phyloP scores from a whole-genome alignment of 2,888 invertebrate species.

The Volucella zonaria region DNA sequence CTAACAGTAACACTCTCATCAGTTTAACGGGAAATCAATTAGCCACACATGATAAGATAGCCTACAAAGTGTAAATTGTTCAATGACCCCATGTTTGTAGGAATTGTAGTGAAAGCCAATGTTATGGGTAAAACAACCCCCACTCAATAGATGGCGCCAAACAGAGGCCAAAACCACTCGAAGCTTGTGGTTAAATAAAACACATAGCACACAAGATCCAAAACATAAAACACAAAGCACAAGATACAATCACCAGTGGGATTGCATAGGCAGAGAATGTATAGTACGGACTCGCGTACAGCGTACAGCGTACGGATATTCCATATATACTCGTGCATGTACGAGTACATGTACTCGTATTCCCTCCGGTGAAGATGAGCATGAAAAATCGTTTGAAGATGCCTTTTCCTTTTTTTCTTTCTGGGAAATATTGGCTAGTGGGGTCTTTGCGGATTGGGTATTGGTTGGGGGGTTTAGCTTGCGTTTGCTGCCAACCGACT shows the following conservation, averaged over 20 bases:
- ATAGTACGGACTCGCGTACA: too few relatives aligned
- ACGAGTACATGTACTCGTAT: constrained; percentile 27
- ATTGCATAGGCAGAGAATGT: neutral
- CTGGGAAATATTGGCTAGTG: constrained; percentile 21
- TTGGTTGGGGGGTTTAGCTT: constrained; percentile 8
- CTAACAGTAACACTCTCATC: neutral
- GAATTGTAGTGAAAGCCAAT: constrained; percentile 23
- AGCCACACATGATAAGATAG: constrained; percentile 12
- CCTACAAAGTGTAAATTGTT: constrained; percentile 34
- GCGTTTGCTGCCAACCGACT: neutral
- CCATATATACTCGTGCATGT: neutral
- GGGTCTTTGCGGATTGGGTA: too few relatives aligned
- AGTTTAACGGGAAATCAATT: constrained; percentile 11
- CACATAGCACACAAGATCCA: constrained; percentile 15
- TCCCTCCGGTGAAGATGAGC: constrained; percentile 63
- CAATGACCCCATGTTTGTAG: constrained; percentile 31
- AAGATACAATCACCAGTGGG: neutral
- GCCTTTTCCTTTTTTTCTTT: constrained; percentile 49
- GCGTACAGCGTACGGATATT: too few relatives aligned
- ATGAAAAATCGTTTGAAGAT: constrained; percentile 62
- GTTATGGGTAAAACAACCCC: constrained; percentile 27
- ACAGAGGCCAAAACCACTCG: constrained; percentile 48
- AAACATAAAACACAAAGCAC: neutral
- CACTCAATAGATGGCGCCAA: constrained; percentile 56
- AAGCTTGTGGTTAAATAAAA: constrained; percentile 58